Evolutionary conservation across 2,113 vertebrate genomes (phyloP).

Genomic region (Morone chrysops): DNA sequence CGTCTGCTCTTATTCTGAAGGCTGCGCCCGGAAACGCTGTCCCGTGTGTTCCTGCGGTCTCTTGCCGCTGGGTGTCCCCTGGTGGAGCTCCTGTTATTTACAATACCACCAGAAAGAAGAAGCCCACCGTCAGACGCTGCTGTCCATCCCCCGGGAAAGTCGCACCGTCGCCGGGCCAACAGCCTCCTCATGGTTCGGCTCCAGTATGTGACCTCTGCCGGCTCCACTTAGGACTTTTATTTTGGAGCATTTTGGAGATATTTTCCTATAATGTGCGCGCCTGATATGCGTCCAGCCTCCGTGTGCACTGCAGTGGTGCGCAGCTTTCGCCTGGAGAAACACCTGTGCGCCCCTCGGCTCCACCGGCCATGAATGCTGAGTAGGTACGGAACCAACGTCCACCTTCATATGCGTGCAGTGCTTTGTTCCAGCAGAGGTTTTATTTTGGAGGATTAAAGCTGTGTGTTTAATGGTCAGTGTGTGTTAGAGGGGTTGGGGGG

Average conservation of each 20-base stretch:
- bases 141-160: too few relatives aligned
- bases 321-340: constrained; percentile 75
- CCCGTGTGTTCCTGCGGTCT: too few relatives aligned
- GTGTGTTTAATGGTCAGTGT: constrained; percentile 24
- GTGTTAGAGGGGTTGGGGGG: constrained; percentile 10
- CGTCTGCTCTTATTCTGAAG: too few relatives aligned
- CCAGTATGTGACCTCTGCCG: too few relatives aligned
- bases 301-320: constrained; percentile 77
- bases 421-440: neutral
- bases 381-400: constrained; percentile 65
- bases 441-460: neutral
- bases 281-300: constrained; percentile 49
- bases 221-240: constrained; percentile 27
- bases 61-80: too few relatives aligned
- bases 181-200: too few relatives aligned
- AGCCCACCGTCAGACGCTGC: too few relatives aligned
- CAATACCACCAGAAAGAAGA: too few relatives aligned
- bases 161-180: too few relatives aligned
- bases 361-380: constrained; percentile 60
- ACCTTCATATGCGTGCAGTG: too few relatives aligned
- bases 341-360: constrained; percentile 76
- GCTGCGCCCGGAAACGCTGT: too few relatives aligned
- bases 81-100: too few relatives aligned
- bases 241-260: constrained; percentile 42
- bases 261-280: constrained; percentile 57